Base-by-base conservation (phyloP, 2,113 vertebrate genomes). In the Vicugna pacos region DNA sequence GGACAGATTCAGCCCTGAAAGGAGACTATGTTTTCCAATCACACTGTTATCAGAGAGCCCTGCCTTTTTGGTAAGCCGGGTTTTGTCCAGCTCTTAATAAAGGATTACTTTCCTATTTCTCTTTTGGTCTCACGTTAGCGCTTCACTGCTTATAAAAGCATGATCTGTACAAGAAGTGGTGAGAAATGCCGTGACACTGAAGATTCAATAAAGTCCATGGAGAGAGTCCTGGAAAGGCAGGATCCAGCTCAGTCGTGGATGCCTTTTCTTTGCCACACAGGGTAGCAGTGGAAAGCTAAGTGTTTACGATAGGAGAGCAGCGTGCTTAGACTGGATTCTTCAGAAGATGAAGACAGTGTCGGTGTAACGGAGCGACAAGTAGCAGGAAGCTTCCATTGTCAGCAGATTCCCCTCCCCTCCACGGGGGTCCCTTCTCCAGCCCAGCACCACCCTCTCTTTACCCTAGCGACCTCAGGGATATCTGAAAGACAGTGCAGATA, bases 161-260 rank as follows among this genome's bases (percentile, higher is more conserved):
- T 22, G 9, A 22, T 79, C 56, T 95, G 26, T 67, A 76, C 48
- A 46, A 65, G 79, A 93, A 62, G 83, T 52, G 46, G 67, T 65
- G 22, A 86, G 62, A 38, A 76, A 64, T 38, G 70, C 65, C 35
- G 64, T 65, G 73, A 81, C 54, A 92, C 2, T 11, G 35, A 85
- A 86, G 35, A 3, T 73, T 81, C 60, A 58, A 0, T 65, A 54
- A 77, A 4, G 38, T 56, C 42, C 4, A 16, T 16, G 16, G 28
- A 42, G 42, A 17, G 90, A 48, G 72, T 32, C 46, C 64, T 13
- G 8, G 20, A 69, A 28, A 70, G 13, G 11, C 22, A 60, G 12
- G 14, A 76, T 89, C 58, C 10, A 19, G 38, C 4, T 56, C 52
- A 69, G 10, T 5, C 8, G 22, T 13, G 46, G 67, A 46, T 35